Percentiles rank a stretch among this genome's conserved stretches.
phyloP scores from a whole-genome alignment of 2,888 invertebrate genomes.

The Dromius quadrimaculatus region DNA sequence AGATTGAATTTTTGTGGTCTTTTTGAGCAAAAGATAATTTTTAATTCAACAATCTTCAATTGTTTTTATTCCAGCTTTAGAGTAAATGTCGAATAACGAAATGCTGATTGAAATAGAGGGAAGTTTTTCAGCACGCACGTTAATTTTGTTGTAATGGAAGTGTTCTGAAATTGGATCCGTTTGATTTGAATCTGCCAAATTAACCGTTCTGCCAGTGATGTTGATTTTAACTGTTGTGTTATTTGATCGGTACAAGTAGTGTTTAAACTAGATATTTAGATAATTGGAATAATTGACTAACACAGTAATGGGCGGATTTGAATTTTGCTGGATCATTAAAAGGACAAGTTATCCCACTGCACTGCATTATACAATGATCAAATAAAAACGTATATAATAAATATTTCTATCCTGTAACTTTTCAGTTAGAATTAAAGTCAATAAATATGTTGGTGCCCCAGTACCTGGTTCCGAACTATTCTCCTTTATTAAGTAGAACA shows the following conservation, averaged over 20 bases:
- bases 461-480: too few species aligned
- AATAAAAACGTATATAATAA: too few species aligned
- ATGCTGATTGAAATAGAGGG: neutral
- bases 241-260: slow-evolving; percentile 28
- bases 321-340: slow-evolving; percentile 26
- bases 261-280: slow-evolving; percentile 38
- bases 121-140: slow-evolving; percentile 18
- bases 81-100: neutral
- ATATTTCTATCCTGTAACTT: too few species aligned
- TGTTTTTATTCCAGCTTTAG: too few species aligned
- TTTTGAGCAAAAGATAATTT: too few species aligned
- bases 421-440: too few species aligned
- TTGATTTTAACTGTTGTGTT: slow-evolving; percentile 38
- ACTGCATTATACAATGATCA: too few species aligned
- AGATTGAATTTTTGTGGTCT: too few species aligned
- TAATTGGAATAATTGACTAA: slow-evolving; percentile 35
- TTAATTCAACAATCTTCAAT: too few species aligned
- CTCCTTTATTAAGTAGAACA: too few species aligned
- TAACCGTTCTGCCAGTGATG: slow-evolving; percentile 37
- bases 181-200: slow-evolving; percentile 32
- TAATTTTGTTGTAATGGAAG: slow-evolving; percentile 32
- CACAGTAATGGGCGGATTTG: slow-evolving; percentile 32
- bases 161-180: slow-evolving; percentile 34
- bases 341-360: slow-evolving; percentile 15
- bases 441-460: too few species aligned